Evolutionary conservation across 2,113 vertebrate genomes (phyloP).

Genomic region (Accipiter virgatus): DNA sequence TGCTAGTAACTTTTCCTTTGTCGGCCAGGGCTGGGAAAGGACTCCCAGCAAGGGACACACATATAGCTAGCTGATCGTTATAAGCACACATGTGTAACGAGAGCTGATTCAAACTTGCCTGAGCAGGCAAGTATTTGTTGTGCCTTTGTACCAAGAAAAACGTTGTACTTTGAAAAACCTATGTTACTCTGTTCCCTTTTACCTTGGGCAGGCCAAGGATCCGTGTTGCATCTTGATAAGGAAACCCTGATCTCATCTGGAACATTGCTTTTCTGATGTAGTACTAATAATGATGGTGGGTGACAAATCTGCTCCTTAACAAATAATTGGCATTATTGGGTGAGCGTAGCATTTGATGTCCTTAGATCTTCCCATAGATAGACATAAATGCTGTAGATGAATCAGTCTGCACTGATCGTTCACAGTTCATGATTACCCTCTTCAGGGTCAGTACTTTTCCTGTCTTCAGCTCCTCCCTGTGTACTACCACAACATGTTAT

Average conservation of each 20-base stretch:
- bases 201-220: neutral
- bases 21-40: neutral
- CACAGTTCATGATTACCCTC: neutral
- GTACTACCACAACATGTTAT: neutral
- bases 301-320: neutral
- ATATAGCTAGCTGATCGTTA: neutral
- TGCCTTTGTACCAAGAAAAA: neutral
- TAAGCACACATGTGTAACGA: neutral
- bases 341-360: neutral
- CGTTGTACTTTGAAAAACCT: neutral
- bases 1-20: neutral
- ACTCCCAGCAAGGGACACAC: neutral
- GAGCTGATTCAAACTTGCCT: neutral
- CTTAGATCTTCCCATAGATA: neutral
- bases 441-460: slow-evolving; percentile 19
- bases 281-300: neutral
- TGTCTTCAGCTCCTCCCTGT: neutral
- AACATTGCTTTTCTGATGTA: neutral
- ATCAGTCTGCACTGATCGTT: neutral
- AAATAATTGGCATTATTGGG: neutral
- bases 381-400: neutral
- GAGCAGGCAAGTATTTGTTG: neutral
- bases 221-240: neutral
- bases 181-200: neutral
- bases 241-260: neutral